Base-by-base conservation (phyloP, 2,113 vertebrate species). In the Tenebrosternarchus preto region DNA sequence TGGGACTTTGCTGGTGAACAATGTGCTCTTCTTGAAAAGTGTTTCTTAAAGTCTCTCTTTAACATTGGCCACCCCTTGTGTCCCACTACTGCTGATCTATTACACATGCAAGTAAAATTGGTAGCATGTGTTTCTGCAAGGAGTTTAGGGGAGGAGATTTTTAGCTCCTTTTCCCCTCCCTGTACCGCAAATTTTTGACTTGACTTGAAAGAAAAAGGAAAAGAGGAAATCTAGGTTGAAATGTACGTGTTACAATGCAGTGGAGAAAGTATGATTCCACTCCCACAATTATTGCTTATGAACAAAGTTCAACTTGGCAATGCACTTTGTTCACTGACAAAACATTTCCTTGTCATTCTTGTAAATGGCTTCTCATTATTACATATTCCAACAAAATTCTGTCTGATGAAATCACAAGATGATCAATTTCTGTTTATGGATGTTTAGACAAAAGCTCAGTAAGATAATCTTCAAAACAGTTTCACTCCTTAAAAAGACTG, bases 41-140 rank as follows among this genome's bases (percentile, higher is more conserved):
- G 27, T 73, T 67, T 12, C 53, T 27, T 22, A 53, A n/a, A 68
- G 59, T 50, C 43, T 7, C 12, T 9, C 15, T 39, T 43, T 50
- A 43, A 72, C 77, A 39, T 15, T 17, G 46, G 24, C 53, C 22
- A 39, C 57, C 31, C 53, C 27, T 46, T 22, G 53, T 67, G 27
- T 39, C 43, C 53, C 22, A 78, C 53, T 29, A 60, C 20, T 70
- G n/a, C 43, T 12, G 8, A n/a, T 56, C 12, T 39, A 72, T 77
- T 25, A 67, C 64, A 79, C 69, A 85, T 80, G 73, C 53, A 63
- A 20, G 57, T 74, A 63, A 88, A 89, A 86, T 39, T 29, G 72
- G 76, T 84, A 84, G 76, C 86, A 86, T 83, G 69, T 87, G 80
- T 81, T 68, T 72, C 24, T 71, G 61, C 64, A 50, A 83, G 66